Evolutionary conservation across 30 jellyfish, hydroid and myxozoan genomes (phyloP).

Genomic region (Rhopilema esculentum): DNA sequence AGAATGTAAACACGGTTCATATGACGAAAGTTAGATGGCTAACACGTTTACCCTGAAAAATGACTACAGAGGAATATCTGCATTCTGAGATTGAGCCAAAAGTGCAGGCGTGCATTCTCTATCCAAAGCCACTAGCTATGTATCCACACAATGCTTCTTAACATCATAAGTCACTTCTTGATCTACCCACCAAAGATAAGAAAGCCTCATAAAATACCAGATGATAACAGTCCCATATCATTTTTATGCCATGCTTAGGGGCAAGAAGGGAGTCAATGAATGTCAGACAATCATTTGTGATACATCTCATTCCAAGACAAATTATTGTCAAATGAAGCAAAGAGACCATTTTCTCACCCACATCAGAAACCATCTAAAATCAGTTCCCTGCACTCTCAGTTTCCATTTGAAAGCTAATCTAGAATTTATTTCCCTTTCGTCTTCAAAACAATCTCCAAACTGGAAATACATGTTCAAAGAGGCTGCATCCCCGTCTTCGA

Average conservation of each 20-base stretch:
- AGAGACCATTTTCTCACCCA: background rate
- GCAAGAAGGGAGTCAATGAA: slow-evolving; percentile 6
- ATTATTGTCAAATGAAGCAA: background rate
- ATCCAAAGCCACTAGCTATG: too few relatives aligned
- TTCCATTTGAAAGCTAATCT: background rate
- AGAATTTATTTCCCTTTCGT: background rate
- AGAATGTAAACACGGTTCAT: too few relatives aligned
- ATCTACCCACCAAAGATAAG: too few relatives aligned
- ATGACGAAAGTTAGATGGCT: too few relatives aligned
- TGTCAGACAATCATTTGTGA: background rate
- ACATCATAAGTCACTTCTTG: too few relatives aligned
- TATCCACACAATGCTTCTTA: too few relatives aligned
- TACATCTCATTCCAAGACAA: background rate
- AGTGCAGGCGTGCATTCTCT: too few relatives aligned
- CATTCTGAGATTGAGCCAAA: too few relatives aligned
- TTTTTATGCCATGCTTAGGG: background rate
- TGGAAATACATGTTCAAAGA: background rate
- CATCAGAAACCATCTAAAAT: background rate
- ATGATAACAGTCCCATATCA: background rate
- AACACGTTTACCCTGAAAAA: too few relatives aligned
- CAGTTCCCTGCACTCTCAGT: background rate
- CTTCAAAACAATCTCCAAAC: background rate
- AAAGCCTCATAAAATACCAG: background rate
- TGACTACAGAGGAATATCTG: too few relatives aligned
- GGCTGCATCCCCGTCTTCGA: background rate